These are phyloP conservation scores for Epinotia ramella DNA, from an alignment of 2,888 invertebrate genomes.

Conservation along the genomic window DNA sequence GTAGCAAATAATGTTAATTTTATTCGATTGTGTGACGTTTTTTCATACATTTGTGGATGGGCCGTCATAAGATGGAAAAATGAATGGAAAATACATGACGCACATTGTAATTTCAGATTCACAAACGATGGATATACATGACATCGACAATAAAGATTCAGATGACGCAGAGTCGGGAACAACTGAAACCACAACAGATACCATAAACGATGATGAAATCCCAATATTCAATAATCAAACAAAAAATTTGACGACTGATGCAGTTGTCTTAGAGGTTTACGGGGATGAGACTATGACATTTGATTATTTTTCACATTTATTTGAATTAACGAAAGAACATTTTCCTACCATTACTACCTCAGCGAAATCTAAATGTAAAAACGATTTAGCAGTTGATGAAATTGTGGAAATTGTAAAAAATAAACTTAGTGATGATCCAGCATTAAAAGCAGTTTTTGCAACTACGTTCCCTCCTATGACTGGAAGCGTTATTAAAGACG, in stretches of 20 bases:
- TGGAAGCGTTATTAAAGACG: constrained; percentile 64
- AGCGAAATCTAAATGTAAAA: constrained; percentile 62
- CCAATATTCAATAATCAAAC: constrained; percentile 1
- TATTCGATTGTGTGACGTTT: no score
- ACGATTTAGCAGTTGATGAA: constrained; percentile 67
- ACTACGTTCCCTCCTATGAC: constrained; percentile 55
- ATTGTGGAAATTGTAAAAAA: constrained; percentile 72
- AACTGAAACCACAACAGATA: constrained; percentile 9
- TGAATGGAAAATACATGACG: background rate
- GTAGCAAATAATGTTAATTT: no score
- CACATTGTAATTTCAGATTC: constrained; percentile 19
- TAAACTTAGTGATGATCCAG: constrained; percentile 69
- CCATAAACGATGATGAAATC: constrained; percentile 1
- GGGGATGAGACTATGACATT: constrained; percentile 58
- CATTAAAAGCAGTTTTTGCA: constrained; percentile 67
- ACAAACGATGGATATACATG: background rate
- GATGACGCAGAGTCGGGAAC: background rate
- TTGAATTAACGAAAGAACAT: constrained; percentile 58
- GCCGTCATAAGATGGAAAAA: no score
- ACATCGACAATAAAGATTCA: background rate
- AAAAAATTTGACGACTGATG: background rate
- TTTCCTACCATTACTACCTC: constrained; percentile 51
- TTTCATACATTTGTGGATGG: no score
- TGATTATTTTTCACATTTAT: constrained; percentile 68
- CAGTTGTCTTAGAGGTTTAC: background rate